Evolutionary conservation across 2,113 vertebrate species (phyloP), one percentile per base, ranked within the genome.

Genomic region (Pelobates fuscus): DNA sequence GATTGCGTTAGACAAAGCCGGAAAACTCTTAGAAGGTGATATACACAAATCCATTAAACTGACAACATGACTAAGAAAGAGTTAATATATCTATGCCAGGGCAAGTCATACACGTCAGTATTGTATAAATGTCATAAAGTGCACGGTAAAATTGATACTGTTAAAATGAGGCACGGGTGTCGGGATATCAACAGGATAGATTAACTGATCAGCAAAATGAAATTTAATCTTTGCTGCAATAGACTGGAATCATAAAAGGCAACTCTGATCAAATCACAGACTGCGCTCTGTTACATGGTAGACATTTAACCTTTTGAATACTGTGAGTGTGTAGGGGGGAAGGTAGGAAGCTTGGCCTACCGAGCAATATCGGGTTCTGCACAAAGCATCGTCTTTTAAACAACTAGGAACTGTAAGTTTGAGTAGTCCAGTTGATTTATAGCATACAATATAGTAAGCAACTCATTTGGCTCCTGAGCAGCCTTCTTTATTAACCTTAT

Each of bases 101-200:
- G 62, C 20, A 3, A 32, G 32, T 43, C 37, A 1, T 8, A 15
- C 17, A 20, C 11, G 11, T 37, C 21, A 43, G 21, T 65, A 65
- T 65, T 65, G 37, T 43, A 43, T 44, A 65, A 65, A 65, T 43
- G 37, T 65, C 30, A 65, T 41, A 43, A 65, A 65, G 32, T 15
- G 62, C 62, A 8, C 62, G 12, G 32, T 65, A 65, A 37, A 65
- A 15, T 23, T 17, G 62, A 65, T 65, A 65, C 37, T 18, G 20
- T 43, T 65, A 65, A 41, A 65, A 44, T 15, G 37, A 65, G 21
- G 24, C 32, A 4, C 21, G 62, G 32, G 30, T 65, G 30, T 65
- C 23, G 62, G 20, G 29, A 62, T 65, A 43, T 65, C 20, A 24
- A 43, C 37, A 18, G 32, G 20, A 65, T 65, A 65, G 62, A 65